phyloP scores from a whole-genome alignment of 2,797 vertebrate genomes.

The Anguilla megastoma region DNA sequence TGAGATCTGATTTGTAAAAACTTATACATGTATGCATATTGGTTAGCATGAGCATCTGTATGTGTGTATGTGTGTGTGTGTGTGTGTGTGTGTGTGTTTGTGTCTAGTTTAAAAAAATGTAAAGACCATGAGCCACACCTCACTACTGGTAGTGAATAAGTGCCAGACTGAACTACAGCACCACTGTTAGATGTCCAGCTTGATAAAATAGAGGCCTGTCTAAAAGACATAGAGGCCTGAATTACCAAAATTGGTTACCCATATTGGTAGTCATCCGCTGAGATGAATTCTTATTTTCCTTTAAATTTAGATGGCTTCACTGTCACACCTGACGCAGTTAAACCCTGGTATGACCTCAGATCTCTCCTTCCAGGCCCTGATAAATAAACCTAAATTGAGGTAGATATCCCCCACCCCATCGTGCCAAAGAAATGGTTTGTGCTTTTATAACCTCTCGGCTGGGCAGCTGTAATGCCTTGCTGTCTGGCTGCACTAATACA shows the following conservation, averaged over 20 bases:
- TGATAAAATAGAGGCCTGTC: neutral
- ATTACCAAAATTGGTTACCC: neutral
- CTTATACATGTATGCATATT: neutral
- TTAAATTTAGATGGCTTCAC: neutral
- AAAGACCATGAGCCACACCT: too few relatives aligned
- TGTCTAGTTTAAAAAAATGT: neutral
- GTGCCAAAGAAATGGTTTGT: too few relatives aligned
- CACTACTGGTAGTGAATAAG: too few relatives aligned
- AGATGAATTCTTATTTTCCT: neutral
- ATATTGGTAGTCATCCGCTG: neutral
- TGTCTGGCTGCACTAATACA: too few relatives aligned
- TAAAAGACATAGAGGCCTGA: neutral
- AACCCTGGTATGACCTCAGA: too few relatives aligned
- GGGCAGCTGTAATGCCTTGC: too few relatives aligned
- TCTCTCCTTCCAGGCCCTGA: too few relatives aligned
- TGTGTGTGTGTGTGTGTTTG: neutral
- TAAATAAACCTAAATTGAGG: too few relatives aligned
- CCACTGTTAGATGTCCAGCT: neutral
- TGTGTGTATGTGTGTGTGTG: conserved; percentile 11
- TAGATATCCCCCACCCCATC: too few relatives aligned
- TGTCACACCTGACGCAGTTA: too few relatives aligned
- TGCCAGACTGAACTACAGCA: neutral
- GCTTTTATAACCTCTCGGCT: too few relatives aligned
- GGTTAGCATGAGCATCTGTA: neutral
- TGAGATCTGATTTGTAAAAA: neutral